Evolutionary conservation across 2,113 vertebrate species (phyloP).

Genomic region (Glaucidium brasilianum): DNA sequence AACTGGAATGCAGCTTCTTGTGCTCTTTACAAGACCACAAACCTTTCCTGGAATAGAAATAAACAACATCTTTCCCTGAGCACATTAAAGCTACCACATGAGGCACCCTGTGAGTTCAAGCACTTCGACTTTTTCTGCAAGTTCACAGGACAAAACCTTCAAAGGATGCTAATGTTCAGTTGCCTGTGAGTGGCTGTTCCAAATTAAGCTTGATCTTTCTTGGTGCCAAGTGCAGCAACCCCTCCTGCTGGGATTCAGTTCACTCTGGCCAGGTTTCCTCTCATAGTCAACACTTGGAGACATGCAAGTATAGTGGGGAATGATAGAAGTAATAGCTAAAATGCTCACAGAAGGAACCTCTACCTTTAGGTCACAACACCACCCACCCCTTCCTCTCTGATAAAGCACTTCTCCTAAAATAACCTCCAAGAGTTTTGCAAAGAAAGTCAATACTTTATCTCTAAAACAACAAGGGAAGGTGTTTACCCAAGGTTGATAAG

Average conservation of each 20-base stretch:
- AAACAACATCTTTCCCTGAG: neutral
- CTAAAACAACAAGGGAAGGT: neutral
- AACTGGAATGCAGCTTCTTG: neutral
- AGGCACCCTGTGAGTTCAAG: neutral
- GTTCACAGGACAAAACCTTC: neutral
- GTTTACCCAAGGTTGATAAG: neutral
- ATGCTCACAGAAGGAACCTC: neutral
- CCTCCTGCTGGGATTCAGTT: neutral
- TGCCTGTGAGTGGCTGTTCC: neutral
- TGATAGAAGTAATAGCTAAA: neutral
- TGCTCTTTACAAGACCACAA: neutral
- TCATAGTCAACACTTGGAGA: neutral
- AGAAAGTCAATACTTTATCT: neutral
- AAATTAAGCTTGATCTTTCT: neutral
- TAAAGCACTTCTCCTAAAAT: neutral
- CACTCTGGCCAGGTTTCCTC: neutral
- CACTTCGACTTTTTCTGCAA: neutral
- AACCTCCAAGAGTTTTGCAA: neutral
- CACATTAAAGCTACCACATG: rapidly evolving
- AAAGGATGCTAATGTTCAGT: neutral
- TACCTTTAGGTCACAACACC: neutral
- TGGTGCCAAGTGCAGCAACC: neutral
- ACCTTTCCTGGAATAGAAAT: neutral
- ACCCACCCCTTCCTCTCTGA: neutral
- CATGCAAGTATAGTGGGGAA: rapidly evolving